Conservation (phyloP, 2,888 invertebrate species). For the Athetis lepigone region DNA sequence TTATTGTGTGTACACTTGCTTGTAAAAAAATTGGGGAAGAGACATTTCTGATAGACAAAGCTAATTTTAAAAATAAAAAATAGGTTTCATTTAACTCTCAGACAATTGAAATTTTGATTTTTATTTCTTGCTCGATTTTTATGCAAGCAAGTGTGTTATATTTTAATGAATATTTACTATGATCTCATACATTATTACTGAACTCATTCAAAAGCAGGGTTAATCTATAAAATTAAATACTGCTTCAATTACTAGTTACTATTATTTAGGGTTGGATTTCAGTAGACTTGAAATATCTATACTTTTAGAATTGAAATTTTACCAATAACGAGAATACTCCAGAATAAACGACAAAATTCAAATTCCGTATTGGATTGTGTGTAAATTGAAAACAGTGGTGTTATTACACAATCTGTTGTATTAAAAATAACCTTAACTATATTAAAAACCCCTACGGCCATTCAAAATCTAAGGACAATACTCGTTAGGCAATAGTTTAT, state of each 20-base stretch:
- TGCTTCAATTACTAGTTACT: slow-evolving; percentile 86
- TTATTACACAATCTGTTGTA: too few species aligned
- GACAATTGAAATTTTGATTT: neutral
- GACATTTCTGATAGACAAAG: neutral
- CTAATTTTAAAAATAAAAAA: too few species aligned
- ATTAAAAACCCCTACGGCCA: too few species aligned
- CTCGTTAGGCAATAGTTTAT: too few species aligned
- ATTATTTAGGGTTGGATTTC: slow-evolving; percentile 74
- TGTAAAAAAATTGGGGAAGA: slow-evolving; percentile 51
- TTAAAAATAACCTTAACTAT: too few species aligned
- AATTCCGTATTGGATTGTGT: too few species aligned
- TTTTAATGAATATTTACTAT: slow-evolving; percentile 61
- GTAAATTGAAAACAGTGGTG: too few species aligned
- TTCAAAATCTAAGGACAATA: too few species aligned
- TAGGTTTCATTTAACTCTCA: too few species aligned
- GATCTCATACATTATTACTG: slow-evolving; percentile 75
- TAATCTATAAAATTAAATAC: slow-evolving; percentile 73
- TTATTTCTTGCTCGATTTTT: slow-evolving; percentile 13
- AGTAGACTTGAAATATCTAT: slow-evolving; percentile 70
- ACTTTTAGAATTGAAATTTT: too few species aligned
- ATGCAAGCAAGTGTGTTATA: slow-evolving; percentile 66
- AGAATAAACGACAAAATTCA: too few species aligned
- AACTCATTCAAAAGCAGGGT: slow-evolving; percentile 84
- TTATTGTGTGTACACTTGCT: slow-evolving; percentile 68
- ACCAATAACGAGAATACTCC: too few species aligned